Base-by-base conservation (phyloP, 2,888 invertebrate genomes). In the Acleris literana region DNA sequence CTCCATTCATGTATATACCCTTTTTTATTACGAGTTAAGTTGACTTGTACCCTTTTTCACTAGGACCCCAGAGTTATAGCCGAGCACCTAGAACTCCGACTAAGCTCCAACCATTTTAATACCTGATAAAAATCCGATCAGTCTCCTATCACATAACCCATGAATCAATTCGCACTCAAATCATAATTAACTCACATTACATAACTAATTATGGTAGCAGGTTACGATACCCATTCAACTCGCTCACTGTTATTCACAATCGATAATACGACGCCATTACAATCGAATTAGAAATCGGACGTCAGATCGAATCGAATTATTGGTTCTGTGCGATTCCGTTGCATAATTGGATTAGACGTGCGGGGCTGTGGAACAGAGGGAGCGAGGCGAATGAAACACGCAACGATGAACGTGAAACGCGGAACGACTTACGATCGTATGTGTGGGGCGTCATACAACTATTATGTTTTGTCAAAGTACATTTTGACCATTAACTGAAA, bases 211-310 rank as follows among this genome's bases (percentile, higher is more conserved):
- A 67, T 58, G 64, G 61, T 65, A 68, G 63, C 48, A 48, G 61
- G 65, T 70, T 71, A 64, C 71, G 63, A 68, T 69, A 69, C 65
- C 65, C 70, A 70, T 71, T 70, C 71, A 72, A 66, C 68, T 71
- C 72, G 52, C 46, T 64, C 64, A 60, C 72, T 76, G 80, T 83
- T 81, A 79, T 79, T 66, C 82, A 80, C 79, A 80, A 80, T 82
- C 78, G 80, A 78, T 82, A 79, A 65, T 62, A 62, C 61, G 59
- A 59, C 72, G 74, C 76, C 77, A 80, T 81, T 78, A 80, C 79
- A 81, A 82, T 83, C 82, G 84, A 81, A 86, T 83, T 85, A 85
- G 85, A 87, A 87, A 87, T 86, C 84, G 78, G 76, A 79, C 78
- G 71, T 75, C 72, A 76, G 77, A 80, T 84, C 76, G 74, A 80